Percentiles rank a stretch among this genome's conserved stretches.
phyloP scores from a whole-genome alignment of 1,140 invertebrate genomes.

The Aradophagus sp. region DNA sequence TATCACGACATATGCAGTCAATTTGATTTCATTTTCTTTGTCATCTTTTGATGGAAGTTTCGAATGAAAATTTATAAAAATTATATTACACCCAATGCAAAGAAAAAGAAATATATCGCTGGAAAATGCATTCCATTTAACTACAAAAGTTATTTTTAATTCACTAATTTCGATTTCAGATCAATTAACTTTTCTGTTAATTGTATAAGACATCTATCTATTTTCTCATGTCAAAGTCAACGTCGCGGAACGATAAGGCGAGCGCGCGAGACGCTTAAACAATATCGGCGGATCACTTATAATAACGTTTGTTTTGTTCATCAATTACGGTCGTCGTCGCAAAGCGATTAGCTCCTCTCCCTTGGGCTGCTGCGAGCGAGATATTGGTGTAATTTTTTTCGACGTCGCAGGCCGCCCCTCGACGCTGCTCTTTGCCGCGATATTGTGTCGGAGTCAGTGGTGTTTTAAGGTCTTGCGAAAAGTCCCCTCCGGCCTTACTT shows the following conservation, averaged over 20 bases:
- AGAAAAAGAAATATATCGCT: too few relatives aligned
- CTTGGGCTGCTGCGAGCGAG: constrained; percentile 44
- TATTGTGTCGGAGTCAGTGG: constrained; percentile 55
- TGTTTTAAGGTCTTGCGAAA: constrained; percentile 56
- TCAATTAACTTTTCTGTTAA: too few relatives aligned
- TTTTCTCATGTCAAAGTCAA: too few relatives aligned
- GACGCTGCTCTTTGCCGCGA: constrained; percentile 40
- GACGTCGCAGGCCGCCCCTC: constrained; percentile 52
- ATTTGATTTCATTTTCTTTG: constrained; percentile 4
- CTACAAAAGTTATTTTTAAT: too few relatives aligned
- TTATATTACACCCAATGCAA: too few relatives aligned
- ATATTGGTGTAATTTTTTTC: constrained; percentile 71
- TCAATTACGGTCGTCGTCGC: constrained; percentile 64
- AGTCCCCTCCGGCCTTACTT: constrained; percentile 65
- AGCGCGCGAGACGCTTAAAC: constrained; percentile 10
- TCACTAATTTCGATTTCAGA: too few relatives aligned
- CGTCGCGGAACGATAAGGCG: neutral
- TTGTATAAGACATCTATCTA: too few relatives aligned
- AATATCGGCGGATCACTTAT: constrained; percentile 43
- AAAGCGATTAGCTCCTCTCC: constrained; percentile 61
- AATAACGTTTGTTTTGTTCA: constrained; percentile 56
- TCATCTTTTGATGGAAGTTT: too few relatives aligned
- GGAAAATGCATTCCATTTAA: too few relatives aligned
- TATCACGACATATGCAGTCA: constrained; percentile 14
- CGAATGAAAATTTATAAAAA: too few relatives aligned